Evolutionary conservation across 2,113 vertebrate genomes (phyloP).

Genomic region (Calidris pygmaea): DNA sequence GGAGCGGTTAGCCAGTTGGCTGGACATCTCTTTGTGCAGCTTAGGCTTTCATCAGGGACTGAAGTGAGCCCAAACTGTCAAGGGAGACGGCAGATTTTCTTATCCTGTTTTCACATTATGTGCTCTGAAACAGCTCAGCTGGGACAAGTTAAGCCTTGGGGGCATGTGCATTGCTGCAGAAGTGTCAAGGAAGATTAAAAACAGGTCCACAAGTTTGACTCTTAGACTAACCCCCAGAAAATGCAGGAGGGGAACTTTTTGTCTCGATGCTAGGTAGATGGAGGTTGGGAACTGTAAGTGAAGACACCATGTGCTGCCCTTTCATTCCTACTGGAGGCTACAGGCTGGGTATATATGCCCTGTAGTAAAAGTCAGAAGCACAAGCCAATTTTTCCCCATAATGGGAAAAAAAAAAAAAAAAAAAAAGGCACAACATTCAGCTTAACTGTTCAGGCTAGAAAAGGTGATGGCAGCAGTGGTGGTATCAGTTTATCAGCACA

Average conservation of each 20-base stretch:
- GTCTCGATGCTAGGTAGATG: background rate
- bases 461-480: fast-evolving
- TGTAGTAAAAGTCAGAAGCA: background rate
- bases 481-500: background rate
- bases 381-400: background rate
- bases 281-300: background rate
- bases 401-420: background rate
- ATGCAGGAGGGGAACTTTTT: background rate
- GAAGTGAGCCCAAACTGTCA: background rate
- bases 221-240: background rate
- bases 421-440: background rate
- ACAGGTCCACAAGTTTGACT: background rate
- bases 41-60: background rate
- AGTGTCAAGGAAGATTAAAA: slow-evolving; percentile 47
- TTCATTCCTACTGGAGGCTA: background rate
- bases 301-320: background rate
- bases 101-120: background rate
- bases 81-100: background rate
- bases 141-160: slow-evolving; percentile 4
- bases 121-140: background rate
- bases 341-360: background rate
- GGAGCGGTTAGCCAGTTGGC: background rate
- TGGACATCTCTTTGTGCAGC: background rate
- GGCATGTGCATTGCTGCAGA: slow-evolving; percentile 1
- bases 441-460: background rate